A percentile compares a stretch with the other conserved stretches of the same genome.
These are phyloP conservation scores for Hemitrygon akajei DNA, from an alignment of 2,797 vertebrate genomes.

Conservation along the genomic window DNA sequence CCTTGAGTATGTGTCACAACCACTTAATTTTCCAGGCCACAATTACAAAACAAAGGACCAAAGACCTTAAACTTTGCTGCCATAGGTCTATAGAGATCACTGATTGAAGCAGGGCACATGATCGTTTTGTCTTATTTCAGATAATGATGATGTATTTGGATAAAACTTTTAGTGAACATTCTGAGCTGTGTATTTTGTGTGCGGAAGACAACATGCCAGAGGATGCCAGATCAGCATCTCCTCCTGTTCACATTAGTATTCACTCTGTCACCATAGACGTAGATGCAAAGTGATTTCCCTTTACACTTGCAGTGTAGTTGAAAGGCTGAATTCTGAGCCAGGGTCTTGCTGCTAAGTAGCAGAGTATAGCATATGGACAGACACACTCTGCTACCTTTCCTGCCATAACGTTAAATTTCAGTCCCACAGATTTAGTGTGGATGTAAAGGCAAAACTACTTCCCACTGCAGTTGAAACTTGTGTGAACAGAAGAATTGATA, in stretches of 20 bases:
- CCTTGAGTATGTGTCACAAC: slow-evolving; percentile 43
- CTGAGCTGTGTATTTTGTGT: not conserved
- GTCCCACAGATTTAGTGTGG: not conserved
- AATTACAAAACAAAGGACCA: slow-evolving; percentile 30
- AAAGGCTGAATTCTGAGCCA: slow-evolving; percentile 9
- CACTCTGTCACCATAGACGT: not conserved
- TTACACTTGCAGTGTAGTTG: not conserved
- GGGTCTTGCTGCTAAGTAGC: not conserved
- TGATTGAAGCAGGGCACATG: not conserved
- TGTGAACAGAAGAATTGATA: slow-evolving; percentile 3
- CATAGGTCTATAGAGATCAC: not conserved
- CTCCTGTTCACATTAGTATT: not conserved
- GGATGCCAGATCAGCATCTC: not conserved
- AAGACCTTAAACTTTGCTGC: slow-evolving; percentile 33
- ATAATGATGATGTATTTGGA: not conserved
- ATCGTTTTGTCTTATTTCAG: not conserved
- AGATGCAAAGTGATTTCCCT: not conserved
- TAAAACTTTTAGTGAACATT: slow-evolving; percentile 8
- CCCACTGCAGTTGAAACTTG: not conserved
- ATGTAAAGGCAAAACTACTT: not conserved
- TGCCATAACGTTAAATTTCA: not conserved
- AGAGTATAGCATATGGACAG: not conserved
- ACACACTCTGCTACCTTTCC: not conserved
- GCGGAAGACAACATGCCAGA: not conserved
- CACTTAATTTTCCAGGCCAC: slow-evolving; percentile 46